Evolutionary conservation across 1,140 invertebrate species (phyloP).

Genomic region (Pantala flavescens): DNA sequence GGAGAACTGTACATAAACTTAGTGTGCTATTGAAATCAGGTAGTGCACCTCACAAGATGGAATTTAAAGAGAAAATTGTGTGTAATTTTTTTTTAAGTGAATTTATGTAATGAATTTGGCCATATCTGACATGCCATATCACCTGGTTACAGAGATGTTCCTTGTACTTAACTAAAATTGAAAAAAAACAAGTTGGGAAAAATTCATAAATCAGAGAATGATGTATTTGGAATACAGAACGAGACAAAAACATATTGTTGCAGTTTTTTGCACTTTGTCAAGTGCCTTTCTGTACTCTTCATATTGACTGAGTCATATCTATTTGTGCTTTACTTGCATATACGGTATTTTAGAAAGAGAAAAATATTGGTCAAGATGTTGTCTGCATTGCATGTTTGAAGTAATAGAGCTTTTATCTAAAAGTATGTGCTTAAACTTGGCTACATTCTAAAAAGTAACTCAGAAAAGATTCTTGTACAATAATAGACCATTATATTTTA

Average conservation of each 20-base stretch:
- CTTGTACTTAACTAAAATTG: conserved; percentile 13
- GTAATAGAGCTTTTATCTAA: conserved; percentile 13
- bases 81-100: not conserved
- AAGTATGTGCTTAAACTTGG: conserved; percentile 11
- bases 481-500: conserved; percentile 11
- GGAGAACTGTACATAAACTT: not conserved
- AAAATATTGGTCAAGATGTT: conserved; percentile 14
- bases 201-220: not conserved
- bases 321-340: conserved; percentile 16
- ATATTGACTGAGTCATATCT: conserved; percentile 17
- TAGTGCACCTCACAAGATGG: not conserved
- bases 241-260: conserved; percentile 9
- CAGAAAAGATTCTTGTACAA: conserved; percentile 16
- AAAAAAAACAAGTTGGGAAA: not conserved
- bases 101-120: conserved; percentile 13
- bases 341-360: conserved; percentile 10
- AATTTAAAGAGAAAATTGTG: not conserved
- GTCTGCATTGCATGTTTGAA: conserved; percentile 10
- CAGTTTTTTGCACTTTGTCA: conserved; percentile 12
- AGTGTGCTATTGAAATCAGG: not conserved
- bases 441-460: conserved; percentile 16
- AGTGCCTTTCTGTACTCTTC: conserved; percentile 17
- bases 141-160: conserved; percentile 2
- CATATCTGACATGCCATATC: conserved; percentile 16
- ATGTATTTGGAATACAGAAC: conserved; percentile 11